These are phyloP conservation scores for Engraulis encrasicolus DNA, from an alignment of 2,113 vertebrate species.

Conservation along the genomic window DNA sequence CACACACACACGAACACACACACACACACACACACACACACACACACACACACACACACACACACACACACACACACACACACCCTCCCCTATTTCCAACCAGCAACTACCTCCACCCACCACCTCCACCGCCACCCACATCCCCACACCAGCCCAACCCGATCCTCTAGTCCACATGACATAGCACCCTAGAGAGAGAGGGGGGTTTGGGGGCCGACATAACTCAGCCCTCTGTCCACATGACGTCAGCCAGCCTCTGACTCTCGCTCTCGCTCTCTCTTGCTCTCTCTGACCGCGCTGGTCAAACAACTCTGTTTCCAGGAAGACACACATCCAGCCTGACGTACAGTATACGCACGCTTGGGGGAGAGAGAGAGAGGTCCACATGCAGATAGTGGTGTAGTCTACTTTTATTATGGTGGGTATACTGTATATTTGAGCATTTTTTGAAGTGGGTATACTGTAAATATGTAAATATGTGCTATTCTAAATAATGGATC, in stretches of 20 bases:
- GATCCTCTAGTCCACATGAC: too few species aligned
- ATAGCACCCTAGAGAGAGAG: neutral
- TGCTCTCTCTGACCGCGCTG: neutral
- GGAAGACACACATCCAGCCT: neutral
- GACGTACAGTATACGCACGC: neutral
- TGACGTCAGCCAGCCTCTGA: neutral
- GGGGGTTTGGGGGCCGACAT: neutral
- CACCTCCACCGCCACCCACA: too few species aligned
- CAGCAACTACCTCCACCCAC: neutral
- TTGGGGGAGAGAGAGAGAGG: too few species aligned
- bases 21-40: neutral
- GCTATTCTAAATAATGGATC: too few species aligned
- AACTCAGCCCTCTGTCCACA: constrained; percentile 1
- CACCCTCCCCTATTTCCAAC: neutral
- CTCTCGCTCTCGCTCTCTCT: too few species aligned
- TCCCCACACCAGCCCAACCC: too few species aligned
- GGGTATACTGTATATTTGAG: too few species aligned
- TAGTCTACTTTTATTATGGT: too few species aligned
- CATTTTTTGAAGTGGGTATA: too few species aligned
- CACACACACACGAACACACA: too few species aligned
- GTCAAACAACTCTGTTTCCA: neutral
- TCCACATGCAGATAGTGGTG: neutral
- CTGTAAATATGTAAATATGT: too few species aligned
- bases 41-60: too few species aligned
- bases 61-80: neutral